Conservation (phyloP, 2,888 invertebrate species). For the Acleris literana region DNA sequence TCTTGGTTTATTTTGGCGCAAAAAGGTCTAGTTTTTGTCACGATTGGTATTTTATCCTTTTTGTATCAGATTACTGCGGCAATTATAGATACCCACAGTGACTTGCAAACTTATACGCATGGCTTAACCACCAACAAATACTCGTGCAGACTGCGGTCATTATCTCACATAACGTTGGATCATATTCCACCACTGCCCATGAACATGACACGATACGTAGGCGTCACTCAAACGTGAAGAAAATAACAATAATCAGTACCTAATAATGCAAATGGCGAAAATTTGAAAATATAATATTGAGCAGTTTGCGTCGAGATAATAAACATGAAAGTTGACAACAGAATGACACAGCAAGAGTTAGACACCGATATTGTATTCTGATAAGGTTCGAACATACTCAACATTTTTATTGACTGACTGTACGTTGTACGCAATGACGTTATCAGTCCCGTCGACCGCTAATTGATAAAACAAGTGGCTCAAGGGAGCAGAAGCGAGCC, state of each 20-base stretch:
- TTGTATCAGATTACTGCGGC: too few species aligned
- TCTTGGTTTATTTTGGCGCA: too few species aligned
- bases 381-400: too few species aligned
- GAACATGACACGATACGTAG: conserved; percentile 16
- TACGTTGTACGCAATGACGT: conserved; percentile 51
- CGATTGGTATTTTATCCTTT: too few species aligned
- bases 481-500: conserved; percentile 37
- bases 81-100: conserved; percentile 23
- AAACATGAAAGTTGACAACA: too few species aligned
- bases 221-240: conserved; percentile 4
- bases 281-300: background rate
- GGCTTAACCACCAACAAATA: conserved; percentile 8
- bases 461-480: conserved; percentile 62
- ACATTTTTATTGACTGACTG: too few species aligned
- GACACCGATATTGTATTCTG: too few species aligned
- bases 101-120: conserved; percentile 22
- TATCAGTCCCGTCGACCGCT: conserved; percentile 59
- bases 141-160: conserved; percentile 3
- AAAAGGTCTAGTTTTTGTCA: too few species aligned
- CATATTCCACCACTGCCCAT: conserved; percentile 13
- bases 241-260: conserved; percentile 14
- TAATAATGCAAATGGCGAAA: conserved; percentile 8
- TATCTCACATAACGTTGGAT: conserved; percentile 17
- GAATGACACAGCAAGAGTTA: too few species aligned
- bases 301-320: too few species aligned